phyloP scores from a whole-genome alignment of 2,888 invertebrate genomes.

The Caenorhabditis sp. region DNA sequence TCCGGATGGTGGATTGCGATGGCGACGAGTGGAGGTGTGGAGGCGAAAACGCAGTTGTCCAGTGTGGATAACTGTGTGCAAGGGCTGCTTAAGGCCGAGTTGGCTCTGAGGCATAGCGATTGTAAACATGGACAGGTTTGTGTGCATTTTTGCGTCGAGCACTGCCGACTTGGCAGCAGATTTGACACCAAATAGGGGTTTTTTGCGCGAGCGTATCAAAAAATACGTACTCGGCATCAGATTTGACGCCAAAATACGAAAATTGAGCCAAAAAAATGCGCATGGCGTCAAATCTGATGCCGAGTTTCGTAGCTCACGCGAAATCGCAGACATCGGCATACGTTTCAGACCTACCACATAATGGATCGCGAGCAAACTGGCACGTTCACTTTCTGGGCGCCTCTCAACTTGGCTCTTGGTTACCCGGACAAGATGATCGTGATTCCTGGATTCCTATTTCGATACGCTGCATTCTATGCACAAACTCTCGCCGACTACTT shows the following conservation, averaged over 20 bases:
- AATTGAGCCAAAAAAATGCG: too few relatives aligned
- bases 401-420: constrained; percentile 26
- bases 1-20: constrained; percentile 55
- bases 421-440: neutral
- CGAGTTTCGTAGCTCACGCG: too few relatives aligned
- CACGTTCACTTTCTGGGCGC: constrained; percentile 60
- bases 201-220: too few relatives aligned
- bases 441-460: constrained; percentile 16
- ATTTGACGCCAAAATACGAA: too few relatives aligned
- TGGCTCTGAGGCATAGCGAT: constrained; percentile 1
- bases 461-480: neutral
- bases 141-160: neutral
- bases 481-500: constrained; percentile 14
- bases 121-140: constrained; percentile 36
- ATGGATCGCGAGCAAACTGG: constrained; percentile 46
- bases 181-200: too few relatives aligned
- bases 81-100: constrained; percentile 47
- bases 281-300: too few relatives aligned
- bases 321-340: too few relatives aligned
- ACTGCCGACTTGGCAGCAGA: neutral
- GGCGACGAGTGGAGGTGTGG: constrained; percentile 31
- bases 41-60: constrained; percentile 51
- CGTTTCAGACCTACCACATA: constrained; percentile 55
- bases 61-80: constrained; percentile 60
- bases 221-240: too few relatives aligned